These are phyloP conservation scores for Eolophus roseicapilla DNA, from an alignment of 2,113 vertebrate species.

Conservation along the genomic window DNA sequence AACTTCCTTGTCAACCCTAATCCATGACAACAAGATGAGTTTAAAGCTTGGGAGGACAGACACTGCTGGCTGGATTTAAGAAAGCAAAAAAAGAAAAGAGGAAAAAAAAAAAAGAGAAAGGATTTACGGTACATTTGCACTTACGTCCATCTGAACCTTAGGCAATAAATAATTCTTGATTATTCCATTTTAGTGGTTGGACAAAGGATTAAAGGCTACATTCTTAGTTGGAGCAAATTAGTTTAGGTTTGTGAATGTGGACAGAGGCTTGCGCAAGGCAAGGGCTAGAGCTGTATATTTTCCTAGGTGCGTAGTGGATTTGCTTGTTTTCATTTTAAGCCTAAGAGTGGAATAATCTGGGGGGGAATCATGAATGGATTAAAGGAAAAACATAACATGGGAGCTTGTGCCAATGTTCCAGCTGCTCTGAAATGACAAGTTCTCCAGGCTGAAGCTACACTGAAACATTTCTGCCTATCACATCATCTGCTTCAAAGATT, in stretches of 20 bases:
- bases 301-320: not conserved
- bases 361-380: not conserved
- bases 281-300: not conserved
- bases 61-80: not conserved
- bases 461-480: not conserved
- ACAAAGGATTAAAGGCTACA: not conserved
- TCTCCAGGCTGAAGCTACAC: not conserved
- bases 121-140: not conserved
- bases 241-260: not conserved
- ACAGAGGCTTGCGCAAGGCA: not conserved
- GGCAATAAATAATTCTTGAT: not conserved
- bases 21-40: not conserved
- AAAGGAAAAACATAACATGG: not conserved
- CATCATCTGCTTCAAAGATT: not conserved
- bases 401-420: not conserved
- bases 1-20: not conserved
- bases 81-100: accelerated
- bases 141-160: not conserved
- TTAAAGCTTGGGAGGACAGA: not conserved
- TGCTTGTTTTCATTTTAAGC: not conserved
- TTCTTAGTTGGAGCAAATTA: not conserved
- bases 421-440: not conserved
- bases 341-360: not conserved
- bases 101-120: not conserved
- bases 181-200: not conserved